Percentiles rank a stretch among this genome's conserved stretches.
phyloP scores from a whole-genome alignment of 2,113 vertebrate genomes.

The Rhynchomys soricoides region DNA sequence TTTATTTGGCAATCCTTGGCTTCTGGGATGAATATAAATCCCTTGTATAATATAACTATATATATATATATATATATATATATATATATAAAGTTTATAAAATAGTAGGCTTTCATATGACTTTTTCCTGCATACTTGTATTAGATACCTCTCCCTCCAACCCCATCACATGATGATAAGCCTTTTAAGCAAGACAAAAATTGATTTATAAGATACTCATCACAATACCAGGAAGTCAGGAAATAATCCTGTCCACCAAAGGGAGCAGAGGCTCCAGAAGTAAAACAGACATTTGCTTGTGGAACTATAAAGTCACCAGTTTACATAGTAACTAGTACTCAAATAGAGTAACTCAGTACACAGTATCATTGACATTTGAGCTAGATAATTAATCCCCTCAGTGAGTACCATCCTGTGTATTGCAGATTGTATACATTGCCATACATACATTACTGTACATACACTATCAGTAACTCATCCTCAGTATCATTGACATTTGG shows the following conservation, averaged over 20 bases:
- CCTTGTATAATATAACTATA: neutral
- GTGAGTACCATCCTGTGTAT: too few relatives aligned
- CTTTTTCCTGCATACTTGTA: neutral
- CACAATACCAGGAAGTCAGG: neutral
- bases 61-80: too few relatives aligned
- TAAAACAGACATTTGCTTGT: neutral
- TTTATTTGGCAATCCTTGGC: neutral
- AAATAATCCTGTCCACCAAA: neutral
- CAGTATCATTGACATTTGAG: neutral
- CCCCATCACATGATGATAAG: neutral
- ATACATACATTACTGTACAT: too few relatives aligned
- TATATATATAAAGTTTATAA: neutral
- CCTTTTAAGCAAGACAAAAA: neutral
- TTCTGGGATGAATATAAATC: neutral
- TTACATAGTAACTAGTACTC: neutral
- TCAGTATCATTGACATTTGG: too few relatives aligned
- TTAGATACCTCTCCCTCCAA: neutral
- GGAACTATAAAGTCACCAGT: neutral
- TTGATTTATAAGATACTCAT: neutral
- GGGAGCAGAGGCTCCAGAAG: neutral
- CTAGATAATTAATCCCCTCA: neutral
- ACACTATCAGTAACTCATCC: too few relatives aligned
- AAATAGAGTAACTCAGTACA: too few relatives aligned
- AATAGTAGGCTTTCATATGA: neutral
- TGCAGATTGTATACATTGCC: too few relatives aligned